phyloP scores from a whole-genome alignment of 2,113 vertebrate species.

The Sturnus vulgaris region DNA sequence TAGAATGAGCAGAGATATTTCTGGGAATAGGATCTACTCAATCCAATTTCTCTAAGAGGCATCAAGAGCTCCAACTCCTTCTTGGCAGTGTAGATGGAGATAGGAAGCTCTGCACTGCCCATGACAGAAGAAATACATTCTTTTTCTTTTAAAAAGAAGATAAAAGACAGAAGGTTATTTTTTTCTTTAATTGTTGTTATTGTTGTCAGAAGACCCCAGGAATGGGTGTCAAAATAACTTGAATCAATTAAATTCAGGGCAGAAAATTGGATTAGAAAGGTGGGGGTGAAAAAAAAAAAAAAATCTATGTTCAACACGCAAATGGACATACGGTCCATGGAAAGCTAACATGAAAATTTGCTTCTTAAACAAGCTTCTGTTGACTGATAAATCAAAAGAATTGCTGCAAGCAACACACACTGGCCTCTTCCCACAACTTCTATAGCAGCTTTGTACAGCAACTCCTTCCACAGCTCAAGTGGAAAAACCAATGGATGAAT shows the following conservation, averaged over 20 bases:
- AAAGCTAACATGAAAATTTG: not conserved
- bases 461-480: not conserved
- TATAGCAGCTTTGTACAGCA: not conserved
- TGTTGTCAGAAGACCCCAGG: not conserved
- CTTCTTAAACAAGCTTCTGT: not conserved
- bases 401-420: not conserved
- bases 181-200: not conserved
- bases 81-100: not conserved
- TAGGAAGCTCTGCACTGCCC: not conserved
- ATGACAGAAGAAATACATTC: rapidly evolving
- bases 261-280: not conserved
- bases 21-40: slow-evolving; percentile 29
- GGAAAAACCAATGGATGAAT: not conserved
- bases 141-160: not conserved
- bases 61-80: not conserved
- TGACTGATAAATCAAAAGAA: not conserved
- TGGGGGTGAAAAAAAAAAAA: not conserved
- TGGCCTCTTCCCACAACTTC: not conserved
- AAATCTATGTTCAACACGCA: not conserved
- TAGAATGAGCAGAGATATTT: slow-evolving; percentile 18
- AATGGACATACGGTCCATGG: not conserved
- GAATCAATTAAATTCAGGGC: not conserved
- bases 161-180: not conserved
- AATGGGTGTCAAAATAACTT: not conserved
- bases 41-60: slow-evolving; percentile 50